Evolutionary conservation across 2,888 invertebrate species (phyloP).

Genomic region (Lithophane semibrunnea): DNA sequence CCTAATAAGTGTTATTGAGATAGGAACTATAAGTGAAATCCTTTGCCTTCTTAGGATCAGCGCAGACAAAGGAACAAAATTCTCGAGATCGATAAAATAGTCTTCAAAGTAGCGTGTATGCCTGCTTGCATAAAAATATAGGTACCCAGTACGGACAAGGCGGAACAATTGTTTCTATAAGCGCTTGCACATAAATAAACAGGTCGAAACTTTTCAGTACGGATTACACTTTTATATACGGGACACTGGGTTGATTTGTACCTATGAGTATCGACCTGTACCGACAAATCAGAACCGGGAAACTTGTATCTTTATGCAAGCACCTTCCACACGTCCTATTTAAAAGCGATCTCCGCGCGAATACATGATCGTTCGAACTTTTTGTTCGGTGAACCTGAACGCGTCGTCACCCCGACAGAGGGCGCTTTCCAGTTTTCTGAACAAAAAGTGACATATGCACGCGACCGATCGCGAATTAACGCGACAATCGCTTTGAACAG

Average conservation of each 20-base stretch:
- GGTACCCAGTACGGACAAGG: not conserved
- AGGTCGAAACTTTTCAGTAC: not conserved
- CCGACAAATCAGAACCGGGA: not conserved
- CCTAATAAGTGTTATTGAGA: constrained; percentile 33
- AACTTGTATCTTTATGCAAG: not conserved
- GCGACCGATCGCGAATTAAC: too few species aligned
- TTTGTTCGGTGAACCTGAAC: too few species aligned
- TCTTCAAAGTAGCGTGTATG: not conserved
- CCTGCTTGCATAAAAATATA: not conserved
- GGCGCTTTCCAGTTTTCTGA: too few species aligned
- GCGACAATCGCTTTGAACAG: too few species aligned
- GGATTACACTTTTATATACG: not conserved
- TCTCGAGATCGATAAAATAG: not conserved
- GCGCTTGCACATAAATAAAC: not conserved
- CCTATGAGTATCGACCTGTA: too few species aligned
- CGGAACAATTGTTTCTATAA: not conserved
- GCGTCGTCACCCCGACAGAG: too few species aligned
- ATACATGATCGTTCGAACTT: too few species aligned
- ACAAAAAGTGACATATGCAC: too few species aligned
- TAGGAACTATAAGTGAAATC: constrained; percentile 1
- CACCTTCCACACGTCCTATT: not conserved
- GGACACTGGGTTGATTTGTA: not conserved
- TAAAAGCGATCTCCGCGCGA: too few species aligned
- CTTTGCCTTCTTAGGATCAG: constrained; percentile 2
- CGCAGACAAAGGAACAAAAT: not conserved